Percentiles rank a stretch among this genome's conserved stretches.
phyloP scores from a whole-genome alignment of 2,113 vertebrate species.

The Hydropotes inermis region DNA sequence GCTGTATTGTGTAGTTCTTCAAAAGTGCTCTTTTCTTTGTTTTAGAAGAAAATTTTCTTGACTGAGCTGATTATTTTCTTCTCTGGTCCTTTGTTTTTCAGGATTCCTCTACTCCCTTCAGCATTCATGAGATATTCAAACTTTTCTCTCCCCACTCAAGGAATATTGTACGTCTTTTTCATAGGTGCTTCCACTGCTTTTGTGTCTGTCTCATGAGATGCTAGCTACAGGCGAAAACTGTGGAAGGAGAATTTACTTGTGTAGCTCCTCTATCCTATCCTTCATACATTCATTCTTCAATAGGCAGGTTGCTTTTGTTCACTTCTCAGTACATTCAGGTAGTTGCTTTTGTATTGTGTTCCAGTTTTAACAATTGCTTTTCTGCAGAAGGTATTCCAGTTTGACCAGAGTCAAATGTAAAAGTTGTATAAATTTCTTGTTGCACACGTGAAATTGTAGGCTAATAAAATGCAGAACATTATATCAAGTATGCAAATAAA shows the following conservation, averaged over 20 bases:
- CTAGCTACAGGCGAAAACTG: neutral
- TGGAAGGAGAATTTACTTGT: neutral
- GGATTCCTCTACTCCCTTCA: neutral
- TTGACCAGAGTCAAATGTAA: neutral
- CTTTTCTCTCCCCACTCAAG: neutral
- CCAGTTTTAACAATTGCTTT: neutral
- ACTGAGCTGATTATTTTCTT: neutral
- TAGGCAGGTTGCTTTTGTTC: neutral
- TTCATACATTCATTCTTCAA: neutral
- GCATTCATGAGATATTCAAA: neutral
- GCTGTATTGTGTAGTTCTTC: neutral
- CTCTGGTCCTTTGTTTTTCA: neutral
- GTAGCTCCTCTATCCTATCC: accelerated
- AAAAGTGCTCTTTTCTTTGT: neutral
- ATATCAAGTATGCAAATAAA: neutral
- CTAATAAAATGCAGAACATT: neutral
- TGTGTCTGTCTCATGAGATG: neutral
- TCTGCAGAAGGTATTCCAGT: neutral
- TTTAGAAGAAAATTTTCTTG: neutral
- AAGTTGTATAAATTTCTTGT: neutral
- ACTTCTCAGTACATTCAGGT: neutral
- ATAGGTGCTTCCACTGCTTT: neutral
- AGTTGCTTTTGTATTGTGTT: neutral
- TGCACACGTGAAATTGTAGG: neutral
- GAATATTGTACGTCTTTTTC: neutral